Conservation (phyloP, 2,113 vertebrate genomes). For the Thamnaconus septentrionalis region DNA sequence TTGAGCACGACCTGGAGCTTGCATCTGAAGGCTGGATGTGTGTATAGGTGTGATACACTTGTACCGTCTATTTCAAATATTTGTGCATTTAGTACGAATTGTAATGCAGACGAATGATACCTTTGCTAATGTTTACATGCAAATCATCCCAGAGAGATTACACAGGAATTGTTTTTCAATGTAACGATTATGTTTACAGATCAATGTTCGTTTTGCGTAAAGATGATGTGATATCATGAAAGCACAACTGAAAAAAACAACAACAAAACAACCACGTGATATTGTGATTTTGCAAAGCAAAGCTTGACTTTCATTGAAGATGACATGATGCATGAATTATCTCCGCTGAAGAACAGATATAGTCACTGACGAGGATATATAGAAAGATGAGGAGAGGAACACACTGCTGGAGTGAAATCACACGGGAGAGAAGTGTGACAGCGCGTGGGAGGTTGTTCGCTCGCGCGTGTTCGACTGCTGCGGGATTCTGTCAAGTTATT, state of each 20-base stretch:
- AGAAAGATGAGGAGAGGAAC: not conserved
- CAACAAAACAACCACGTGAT: too few species aligned
- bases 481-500: slow-evolving; percentile 16
- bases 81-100: too few species aligned
- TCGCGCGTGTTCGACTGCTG: slow-evolving; percentile 1
- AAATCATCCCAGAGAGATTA: slow-evolving; percentile 24
- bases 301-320: too few species aligned
- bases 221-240: not conserved
- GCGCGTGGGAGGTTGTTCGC: slow-evolving; percentile 15
- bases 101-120: too few species aligned
- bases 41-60: slow-evolving; percentile 1
- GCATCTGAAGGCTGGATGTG: not conserved
- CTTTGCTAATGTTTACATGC: slow-evolving; percentile 48
- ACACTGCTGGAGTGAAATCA: not conserved
- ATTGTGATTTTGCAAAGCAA: too few species aligned
- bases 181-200: slow-evolving; percentile 41
- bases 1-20: slow-evolving; percentile 10
- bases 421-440: slow-evolving; percentile 14
- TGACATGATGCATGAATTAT: too few species aligned
- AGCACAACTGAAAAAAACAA: not conserved
- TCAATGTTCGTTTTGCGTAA: slow-evolving; percentile 25
- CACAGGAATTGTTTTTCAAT: slow-evolving; percentile 3
- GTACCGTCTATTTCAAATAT: not conserved
- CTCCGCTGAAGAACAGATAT: too few species aligned
- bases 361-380: not conserved